Conservation (phyloP, 2,113 vertebrate species). For the Oplegnathus fasciatus region DNA sequence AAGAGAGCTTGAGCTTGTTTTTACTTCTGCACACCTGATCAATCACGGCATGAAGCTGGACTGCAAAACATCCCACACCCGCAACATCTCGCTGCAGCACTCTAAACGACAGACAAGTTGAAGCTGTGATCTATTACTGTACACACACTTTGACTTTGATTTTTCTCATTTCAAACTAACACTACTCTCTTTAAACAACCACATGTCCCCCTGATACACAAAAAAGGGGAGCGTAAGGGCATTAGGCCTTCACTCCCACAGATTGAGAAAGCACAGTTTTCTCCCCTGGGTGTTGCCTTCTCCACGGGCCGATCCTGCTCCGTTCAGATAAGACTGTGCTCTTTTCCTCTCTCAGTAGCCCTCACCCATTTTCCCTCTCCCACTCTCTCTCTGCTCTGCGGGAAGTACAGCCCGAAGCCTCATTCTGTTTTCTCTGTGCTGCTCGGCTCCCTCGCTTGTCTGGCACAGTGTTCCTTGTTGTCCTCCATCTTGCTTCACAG, state of each 20-base stretch:
- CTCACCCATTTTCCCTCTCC: slow-evolving; percentile 17
- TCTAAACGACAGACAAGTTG: background rate
- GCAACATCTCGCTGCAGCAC: background rate
- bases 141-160: slow-evolving; percentile 4
- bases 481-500: slow-evolving; percentile 78
- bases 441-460: slow-evolving; percentile 55
- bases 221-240: slow-evolving; percentile 18
- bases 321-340: slow-evolving; percentile 71
- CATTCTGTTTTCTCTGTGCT: slow-evolving; percentile 56
- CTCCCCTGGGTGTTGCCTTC: slow-evolving; percentile 56
- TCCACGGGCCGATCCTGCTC: slow-evolving; percentile 52
- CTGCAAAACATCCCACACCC: too few relatives aligned
- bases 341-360: slow-evolving; percentile 28
- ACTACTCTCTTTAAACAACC: background rate
- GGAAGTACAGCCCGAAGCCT: slow-evolving; percentile 67
- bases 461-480: slow-evolving; percentile 57
- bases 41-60: background rate
- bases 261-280: slow-evolving; percentile 25
- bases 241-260: slow-evolving; percentile 37
- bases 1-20: background rate
- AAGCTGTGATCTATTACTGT: background rate
- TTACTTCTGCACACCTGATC: background rate
- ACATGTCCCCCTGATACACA: background rate
- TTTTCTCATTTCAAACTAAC: slow-evolving; percentile 16
- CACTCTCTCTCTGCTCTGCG: slow-evolving; percentile 34